Conservation (phyloP, 2,888 invertebrate genomes). For the Drosophila aldrichi region DNA sequence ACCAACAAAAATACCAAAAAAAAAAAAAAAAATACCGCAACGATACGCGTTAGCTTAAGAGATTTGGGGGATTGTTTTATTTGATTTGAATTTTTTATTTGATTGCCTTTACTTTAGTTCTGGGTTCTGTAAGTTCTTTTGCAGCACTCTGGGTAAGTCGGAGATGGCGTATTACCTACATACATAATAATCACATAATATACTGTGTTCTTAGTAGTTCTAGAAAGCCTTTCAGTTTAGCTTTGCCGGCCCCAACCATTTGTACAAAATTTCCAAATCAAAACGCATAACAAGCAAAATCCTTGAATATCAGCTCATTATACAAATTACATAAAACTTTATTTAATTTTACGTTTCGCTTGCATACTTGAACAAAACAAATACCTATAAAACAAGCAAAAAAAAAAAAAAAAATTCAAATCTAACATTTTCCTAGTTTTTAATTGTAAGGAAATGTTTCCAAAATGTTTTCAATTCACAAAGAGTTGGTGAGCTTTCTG, state of each 20-base stretch:
- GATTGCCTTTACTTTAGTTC: slow-evolving; percentile 24
- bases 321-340: slow-evolving; percentile 9
- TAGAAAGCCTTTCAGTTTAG: slow-evolving; percentile 70
- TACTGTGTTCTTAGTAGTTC: slow-evolving; percentile 64
- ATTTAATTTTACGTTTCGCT: neutral
- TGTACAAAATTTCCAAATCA: slow-evolving; percentile 44
- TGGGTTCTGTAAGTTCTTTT: slow-evolving; percentile 57
- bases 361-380: neutral
- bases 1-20: slow-evolving; percentile 36
- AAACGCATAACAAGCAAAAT: neutral
- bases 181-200: slow-evolving; percentile 41
- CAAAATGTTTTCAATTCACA: too few species aligned
- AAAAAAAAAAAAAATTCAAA: neutral
- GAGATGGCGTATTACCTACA: slow-evolving; percentile 60
- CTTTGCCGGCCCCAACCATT: slow-evolving; percentile 66
- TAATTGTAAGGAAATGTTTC: neutral
- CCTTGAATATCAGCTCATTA: slow-evolving; percentile 18
- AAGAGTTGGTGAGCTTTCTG: slow-evolving; percentile 6
- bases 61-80: slow-evolving; percentile 37
- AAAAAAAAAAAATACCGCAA: slow-evolving; percentile 48
- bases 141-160: slow-evolving; percentile 74
- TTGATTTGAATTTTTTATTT: slow-evolving; percentile 14
- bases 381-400: neutral
- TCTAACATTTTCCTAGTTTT: neutral
- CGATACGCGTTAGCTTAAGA: slow-evolving; percentile 51